Evolutionary conservation across 2,797 vertebrate species (phyloP).

Genomic region (Babyrousa celebensis): DNA sequence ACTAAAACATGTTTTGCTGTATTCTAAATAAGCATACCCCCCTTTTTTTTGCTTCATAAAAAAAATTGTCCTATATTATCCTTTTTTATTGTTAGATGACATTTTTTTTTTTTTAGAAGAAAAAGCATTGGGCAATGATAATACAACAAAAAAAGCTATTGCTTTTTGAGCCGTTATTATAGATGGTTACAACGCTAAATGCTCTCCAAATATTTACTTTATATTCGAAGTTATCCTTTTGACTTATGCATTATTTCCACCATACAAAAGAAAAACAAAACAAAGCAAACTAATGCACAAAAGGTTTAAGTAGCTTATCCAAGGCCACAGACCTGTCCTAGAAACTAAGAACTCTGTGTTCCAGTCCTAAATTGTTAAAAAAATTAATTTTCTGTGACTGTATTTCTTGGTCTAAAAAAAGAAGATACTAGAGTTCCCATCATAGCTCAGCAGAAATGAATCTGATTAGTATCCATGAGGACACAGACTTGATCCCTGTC

Average conservation of each 20-base stretch:
- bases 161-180: constrained; percentile 25
- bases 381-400: constrained; percentile 44
- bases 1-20: not conserved
- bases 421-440: not conserved
- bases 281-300: not conserved
- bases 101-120: not conserved
- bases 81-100: not conserved
- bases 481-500: too few relatives aligned
- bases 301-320: constrained; percentile 49
- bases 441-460: too few relatives aligned
- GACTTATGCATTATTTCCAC: constrained; percentile 24
- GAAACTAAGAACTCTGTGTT: constrained; percentile 42
- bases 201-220: constrained; percentile 54
- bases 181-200: constrained; percentile 6
- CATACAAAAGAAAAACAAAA: constrained; percentile 58
- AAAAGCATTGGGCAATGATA: constrained; percentile 3
- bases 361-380: constrained; percentile 24
- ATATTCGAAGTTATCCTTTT: constrained; percentile 19
- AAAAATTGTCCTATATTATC: constrained; percentile 2
- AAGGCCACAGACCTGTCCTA: not conserved
- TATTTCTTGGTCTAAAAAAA: constrained; percentile 40
- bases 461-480: too few relatives aligned
- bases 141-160: not conserved
- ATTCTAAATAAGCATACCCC: too few relatives aligned
- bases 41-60: not conserved